A percentile compares a stretch with the other conserved stretches of the same genome.
Evolutionary conservation across 2,888 invertebrate genomes (phyloP).

Genomic region (Nomada goodeniana): DNA sequence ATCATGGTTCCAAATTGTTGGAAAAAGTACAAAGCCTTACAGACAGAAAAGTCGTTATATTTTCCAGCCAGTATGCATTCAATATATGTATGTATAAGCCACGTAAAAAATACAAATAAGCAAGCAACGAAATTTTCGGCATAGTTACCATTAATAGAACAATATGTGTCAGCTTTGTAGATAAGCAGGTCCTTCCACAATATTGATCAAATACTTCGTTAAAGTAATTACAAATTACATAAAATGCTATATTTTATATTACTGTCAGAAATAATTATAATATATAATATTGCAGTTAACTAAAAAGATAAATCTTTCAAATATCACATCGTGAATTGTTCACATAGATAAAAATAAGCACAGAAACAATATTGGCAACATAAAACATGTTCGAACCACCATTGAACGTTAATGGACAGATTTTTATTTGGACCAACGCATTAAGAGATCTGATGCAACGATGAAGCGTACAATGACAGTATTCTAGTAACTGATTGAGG

Average conservation of each 20-base stretch:
- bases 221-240: background rate
- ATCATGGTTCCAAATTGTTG: too few relatives aligned
- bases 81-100: background rate
- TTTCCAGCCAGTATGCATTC: constrained; percentile 4
- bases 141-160: constrained; percentile 37
- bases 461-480: constrained; percentile 20
- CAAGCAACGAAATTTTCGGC: background rate
- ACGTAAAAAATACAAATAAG: constrained; percentile 3
- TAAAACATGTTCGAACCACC: constrained; percentile 1
- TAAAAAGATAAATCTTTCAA: background rate
- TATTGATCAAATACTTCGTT: constrained; percentile 14
- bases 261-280: constrained; percentile 1
- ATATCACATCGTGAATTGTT: background rate
- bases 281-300: background rate
- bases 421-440: background rate
- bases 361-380: background rate
- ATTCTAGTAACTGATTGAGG: constrained; percentile 20
- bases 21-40: background rate
- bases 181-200: constrained; percentile 10
- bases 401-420: background rate
- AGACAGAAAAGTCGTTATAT: background rate
- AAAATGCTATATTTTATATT: background rate
- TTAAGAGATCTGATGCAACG: constrained; percentile 10
- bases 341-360: constrained; percentile 15
- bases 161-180: constrained; percentile 26